Percentiles rank a stretch among this genome's conserved stretches.
These are phyloP conservation scores for Parazoanthus atlanticus DNA, from an alignment of 92 coral and sea anemone genomes.

Conservation along the genomic window DNA sequence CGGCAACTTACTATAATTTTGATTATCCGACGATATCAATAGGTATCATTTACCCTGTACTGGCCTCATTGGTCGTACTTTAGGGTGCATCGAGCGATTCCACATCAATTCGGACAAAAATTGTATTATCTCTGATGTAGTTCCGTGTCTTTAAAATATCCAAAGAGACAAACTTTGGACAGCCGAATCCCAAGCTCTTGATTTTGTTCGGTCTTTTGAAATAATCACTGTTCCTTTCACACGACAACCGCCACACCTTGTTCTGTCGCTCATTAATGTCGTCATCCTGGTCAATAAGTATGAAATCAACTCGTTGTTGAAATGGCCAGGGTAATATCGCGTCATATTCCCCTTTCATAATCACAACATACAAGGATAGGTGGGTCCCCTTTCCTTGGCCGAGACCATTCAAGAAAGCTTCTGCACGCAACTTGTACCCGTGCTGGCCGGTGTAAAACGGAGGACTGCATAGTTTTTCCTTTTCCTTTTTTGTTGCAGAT, in stretches of 20 bases:
- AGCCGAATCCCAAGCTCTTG: slow-evolving; percentile 97
- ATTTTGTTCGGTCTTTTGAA: slow-evolving; percentile 93
- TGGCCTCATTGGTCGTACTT: slow-evolving; percentile 1
- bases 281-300: slow-evolving; percentile 93
- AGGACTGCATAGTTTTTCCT: slow-evolving; percentile 97
- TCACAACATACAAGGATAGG: slow-evolving; percentile 92
- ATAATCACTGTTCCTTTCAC: slow-evolving; percentile 97
- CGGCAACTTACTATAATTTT: neutral
- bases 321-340: slow-evolving; percentile 99
- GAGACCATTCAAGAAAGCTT: slow-evolving; percentile 96
- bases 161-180: slow-evolving; percentile 98
- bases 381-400: slow-evolving; percentile 99
- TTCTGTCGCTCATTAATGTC: slow-evolving; percentile 81
- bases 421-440: slow-evolving; percentile 97
- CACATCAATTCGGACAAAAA: slow-evolving; percentile 94
- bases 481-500: slow-evolving; percentile 95
- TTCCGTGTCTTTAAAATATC: slow-evolving; percentile 88
- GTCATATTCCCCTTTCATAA: slow-evolving; percentile 97
- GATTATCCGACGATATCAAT: neutral
- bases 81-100: slow-evolving; percentile 83
- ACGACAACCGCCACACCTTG: slow-evolving; percentile 91
- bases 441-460: slow-evolving; percentile 99
- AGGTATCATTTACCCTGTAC: neutral
- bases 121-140: slow-evolving; percentile 91
- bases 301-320: slow-evolving; percentile 96